Evolutionary conservation across 2,113 vertebrate species (phyloP).

Genomic region (Hydropotes inermis): DNA sequence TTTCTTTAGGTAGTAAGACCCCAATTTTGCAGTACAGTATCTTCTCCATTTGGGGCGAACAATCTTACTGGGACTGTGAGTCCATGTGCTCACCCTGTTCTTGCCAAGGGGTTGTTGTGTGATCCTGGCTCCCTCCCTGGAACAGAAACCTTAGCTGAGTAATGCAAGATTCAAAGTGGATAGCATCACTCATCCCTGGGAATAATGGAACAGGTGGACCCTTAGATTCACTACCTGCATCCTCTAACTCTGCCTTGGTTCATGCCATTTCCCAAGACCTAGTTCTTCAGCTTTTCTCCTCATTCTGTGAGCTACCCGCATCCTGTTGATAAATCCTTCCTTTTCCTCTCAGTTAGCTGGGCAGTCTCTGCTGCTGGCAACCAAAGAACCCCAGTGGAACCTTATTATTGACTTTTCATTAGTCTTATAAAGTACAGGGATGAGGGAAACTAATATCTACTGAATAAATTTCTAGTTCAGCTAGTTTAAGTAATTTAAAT

Average conservation of each 20-base stretch:
- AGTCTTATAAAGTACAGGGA: background rate
- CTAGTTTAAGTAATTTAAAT: constrained; percentile 5
- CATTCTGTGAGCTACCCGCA: background rate
- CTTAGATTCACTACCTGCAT: background rate
- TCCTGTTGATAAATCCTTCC: background rate
- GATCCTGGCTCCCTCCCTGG: background rate
- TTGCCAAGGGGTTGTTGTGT: background rate
- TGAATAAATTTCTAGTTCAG: background rate
- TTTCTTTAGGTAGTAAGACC: background rate
- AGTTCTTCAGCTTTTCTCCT: background rate
- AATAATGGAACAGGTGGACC: background rate
- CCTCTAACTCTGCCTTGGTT: background rate
- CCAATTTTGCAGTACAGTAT: background rate
- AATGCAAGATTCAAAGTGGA: background rate
- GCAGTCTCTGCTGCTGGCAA: background rate
- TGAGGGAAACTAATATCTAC: background rate
- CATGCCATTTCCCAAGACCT: background rate
- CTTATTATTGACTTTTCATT: background rate
- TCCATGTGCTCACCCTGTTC: background rate
- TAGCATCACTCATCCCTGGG: background rate
- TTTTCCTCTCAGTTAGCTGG: background rate
- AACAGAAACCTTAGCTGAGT: background rate
- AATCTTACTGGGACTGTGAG: background rate
- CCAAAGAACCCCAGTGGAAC: background rate
- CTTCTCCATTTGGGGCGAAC: background rate